These are phyloP conservation scores for Mylabris phalerata DNA, from an alignment of 1,140 invertebrate genomes.

Conservation along the genomic window DNA sequence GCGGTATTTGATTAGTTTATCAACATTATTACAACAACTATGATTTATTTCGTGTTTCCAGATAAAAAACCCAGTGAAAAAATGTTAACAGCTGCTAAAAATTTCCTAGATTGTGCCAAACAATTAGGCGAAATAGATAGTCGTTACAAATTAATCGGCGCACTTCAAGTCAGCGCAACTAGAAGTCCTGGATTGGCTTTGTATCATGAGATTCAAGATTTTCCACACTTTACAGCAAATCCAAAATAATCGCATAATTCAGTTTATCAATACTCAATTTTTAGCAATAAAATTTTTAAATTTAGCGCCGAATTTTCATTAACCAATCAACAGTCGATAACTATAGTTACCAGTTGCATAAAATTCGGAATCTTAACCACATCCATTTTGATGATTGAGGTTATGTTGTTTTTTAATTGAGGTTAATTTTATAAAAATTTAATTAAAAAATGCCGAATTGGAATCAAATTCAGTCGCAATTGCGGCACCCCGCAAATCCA, in stretches of 20 bases:
- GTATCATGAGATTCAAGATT: constrained; percentile 45
- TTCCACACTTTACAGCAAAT: constrained; percentile 34
- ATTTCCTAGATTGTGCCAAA: constrained; percentile 56
- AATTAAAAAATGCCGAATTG: constrained; percentile 69
- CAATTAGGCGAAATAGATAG: constrained; percentile 47
- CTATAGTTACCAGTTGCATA: background rate
- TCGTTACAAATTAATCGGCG: constrained; percentile 55
- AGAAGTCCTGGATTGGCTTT: constrained; percentile 57
- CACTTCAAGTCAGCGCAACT: constrained; percentile 52
- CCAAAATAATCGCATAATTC: background rate
- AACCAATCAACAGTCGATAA: no score
- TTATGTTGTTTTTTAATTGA: constrained; percentile 7
- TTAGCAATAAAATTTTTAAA: no score
- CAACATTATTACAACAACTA: constrained; percentile 3
- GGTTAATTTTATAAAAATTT: background rate
- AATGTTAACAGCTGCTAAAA: constrained; percentile 51
- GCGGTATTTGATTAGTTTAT: constrained; percentile 20
- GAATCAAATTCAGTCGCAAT: constrained; percentile 88
- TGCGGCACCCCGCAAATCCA: constrained; percentile 88
- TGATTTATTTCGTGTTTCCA: constrained; percentile 34
- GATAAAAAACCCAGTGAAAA: constrained; percentile 49
- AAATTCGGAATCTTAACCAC: background rate
- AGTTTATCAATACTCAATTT: no score
- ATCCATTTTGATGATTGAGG: background rate
- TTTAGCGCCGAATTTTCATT: no score